phyloP scores from a whole-genome alignment of 2,797 vertebrate genomes.

The Sylvilagus floridanus region DNA sequence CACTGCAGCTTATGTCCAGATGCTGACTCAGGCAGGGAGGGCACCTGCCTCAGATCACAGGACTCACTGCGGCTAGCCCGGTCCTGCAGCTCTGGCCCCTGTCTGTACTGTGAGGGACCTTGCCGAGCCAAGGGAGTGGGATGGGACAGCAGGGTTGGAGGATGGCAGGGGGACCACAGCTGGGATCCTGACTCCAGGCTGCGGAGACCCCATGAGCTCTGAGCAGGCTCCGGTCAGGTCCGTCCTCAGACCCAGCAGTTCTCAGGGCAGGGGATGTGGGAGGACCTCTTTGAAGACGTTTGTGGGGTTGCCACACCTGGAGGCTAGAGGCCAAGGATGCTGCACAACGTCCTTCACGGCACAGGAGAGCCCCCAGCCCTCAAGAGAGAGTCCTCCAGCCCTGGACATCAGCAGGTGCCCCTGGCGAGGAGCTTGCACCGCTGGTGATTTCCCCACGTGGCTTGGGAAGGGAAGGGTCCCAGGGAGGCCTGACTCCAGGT shows the following conservation, averaged over 20 bases:
- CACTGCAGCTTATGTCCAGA: neutral
- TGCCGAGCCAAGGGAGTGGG: neutral
- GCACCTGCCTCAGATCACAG: neutral
- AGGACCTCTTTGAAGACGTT: neutral
- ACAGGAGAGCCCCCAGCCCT: neutral
- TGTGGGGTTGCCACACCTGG: neutral
- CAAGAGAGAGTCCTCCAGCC: neutral
- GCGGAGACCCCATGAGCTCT: neutral
- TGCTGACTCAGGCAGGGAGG: neutral
- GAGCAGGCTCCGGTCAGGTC: neutral
- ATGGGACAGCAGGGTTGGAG: neutral
- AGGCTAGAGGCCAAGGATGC: neutral
- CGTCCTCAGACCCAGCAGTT: neutral
- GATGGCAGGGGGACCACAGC: no score
- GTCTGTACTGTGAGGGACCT: neutral
- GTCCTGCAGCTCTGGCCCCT: neutral
- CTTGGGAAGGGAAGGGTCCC: neutral
- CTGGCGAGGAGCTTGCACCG: no score
- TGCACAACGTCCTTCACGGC: no score
- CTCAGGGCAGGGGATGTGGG: neutral
- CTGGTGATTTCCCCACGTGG: neutral
- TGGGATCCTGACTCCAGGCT: neutral
- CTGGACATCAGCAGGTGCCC: neutral
- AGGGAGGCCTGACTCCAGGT: neutral
- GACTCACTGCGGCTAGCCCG: neutral